Conservation (phyloP, 2,113 vertebrate genomes). For the Carollia perspicillata region DNA sequence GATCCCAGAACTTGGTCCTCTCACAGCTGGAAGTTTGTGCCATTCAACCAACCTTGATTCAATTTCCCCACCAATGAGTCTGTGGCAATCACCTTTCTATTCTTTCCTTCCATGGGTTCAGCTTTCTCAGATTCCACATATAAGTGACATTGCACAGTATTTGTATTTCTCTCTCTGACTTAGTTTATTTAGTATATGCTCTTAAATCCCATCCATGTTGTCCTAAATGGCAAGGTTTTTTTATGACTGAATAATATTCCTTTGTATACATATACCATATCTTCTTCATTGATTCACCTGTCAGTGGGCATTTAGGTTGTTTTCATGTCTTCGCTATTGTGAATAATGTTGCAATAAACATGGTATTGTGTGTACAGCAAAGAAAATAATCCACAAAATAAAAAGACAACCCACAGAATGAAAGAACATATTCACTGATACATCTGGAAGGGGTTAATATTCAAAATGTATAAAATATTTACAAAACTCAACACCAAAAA, state of each 20-base stretch:
- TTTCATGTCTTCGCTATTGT: neutral
- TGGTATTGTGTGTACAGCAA: too few species aligned
- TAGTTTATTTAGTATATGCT: neutral
- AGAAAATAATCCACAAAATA: too few species aligned
- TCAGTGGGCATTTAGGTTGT: neutral
- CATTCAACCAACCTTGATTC: neutral
- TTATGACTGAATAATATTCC: neutral
- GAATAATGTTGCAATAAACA: neutral
- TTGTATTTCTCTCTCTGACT: neutral
- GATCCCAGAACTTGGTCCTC: neutral
- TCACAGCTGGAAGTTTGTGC: neutral
- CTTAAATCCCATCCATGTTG: neutral
- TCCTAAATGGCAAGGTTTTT: neutral
- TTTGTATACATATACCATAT: neutral
- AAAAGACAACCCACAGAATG: too few species aligned
- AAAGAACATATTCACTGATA: too few species aligned
- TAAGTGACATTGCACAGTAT: neutral
- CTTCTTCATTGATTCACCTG: neutral
- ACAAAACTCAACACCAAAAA: too few species aligned
- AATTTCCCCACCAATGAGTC: too few species aligned
- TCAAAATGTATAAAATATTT: too few species aligned
- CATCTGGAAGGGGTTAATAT: too few species aligned
- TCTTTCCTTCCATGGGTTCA: neutral
- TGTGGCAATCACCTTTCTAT: neutral
- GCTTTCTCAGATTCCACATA: neutral